Evolutionary conservation across 2,113 vertebrate species (phyloP), one percentile per base, ranked within the genome.

Genomic region (Glaucomys volans): DNA sequence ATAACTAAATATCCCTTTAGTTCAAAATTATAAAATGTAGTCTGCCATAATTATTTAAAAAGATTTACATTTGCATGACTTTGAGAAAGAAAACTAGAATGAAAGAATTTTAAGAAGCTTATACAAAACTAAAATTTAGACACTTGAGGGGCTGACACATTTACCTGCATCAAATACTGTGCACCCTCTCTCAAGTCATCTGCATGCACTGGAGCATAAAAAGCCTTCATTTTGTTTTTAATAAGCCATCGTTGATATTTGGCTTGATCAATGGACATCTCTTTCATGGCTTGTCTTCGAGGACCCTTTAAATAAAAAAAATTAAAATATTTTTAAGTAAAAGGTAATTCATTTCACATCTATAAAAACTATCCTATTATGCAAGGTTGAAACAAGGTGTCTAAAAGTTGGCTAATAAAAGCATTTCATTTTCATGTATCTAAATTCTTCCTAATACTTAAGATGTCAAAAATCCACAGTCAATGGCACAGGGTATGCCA

Each of bases 181-280:
- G 99, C 98, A 30, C 99, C 99, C 97, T 99, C 99, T 75, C 99
- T 99, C 95, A 99, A 98, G 97, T 99, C 99, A 91, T 99, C 99
- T 44, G 99, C 99, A 76, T 99, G 99, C 30, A 99, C 99, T 0
- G 99, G 99, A 0, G 99, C 99, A 98, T 99, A 99, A 98, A 99
- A 99, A 30, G 99, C 99, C 97, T 99, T 99, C 98, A 99, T 99
- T 98, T 99, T 99, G 47, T 99, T 99, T 98, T 99, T 99, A 96
- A 99, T 99, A 35, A 99, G 98, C 99, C 99, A 99, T 42, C 99
- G 99, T 82, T 99, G 99, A 90, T 99, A 99, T 47, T 98, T 99
- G 47, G 99, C 87, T 98, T 99, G 98, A 90, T 99, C 99, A 81
- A 98, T 98, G 54, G 99, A 98, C 80, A 99, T 97, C 14, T 99